These are phyloP conservation scores for Mycetomoellerius zeteki DNA, from an alignment of 1,140 invertebrate species.

Conservation along the genomic window DNA sequence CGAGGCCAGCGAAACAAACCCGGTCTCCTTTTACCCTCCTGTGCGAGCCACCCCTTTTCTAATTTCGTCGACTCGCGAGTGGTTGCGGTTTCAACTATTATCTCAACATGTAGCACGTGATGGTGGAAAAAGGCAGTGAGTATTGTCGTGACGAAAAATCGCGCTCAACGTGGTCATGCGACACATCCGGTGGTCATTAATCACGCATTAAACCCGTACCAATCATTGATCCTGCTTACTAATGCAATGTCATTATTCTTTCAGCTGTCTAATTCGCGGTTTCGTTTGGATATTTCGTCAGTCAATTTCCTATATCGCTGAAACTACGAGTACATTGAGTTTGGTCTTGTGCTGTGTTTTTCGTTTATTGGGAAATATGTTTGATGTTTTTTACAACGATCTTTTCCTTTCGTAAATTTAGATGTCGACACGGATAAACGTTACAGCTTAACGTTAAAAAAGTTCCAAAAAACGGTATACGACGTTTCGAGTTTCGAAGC, in stretches of 20 bases:
- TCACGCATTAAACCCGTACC: constrained; percentile 63
- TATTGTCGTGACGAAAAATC: constrained; percentile 67
- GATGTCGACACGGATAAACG: neutral
- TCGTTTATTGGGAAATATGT: neutral
- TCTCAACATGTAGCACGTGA: neutral
- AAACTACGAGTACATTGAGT: neutral
- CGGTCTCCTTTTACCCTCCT: neutral
- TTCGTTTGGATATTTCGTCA: constrained; percentile 8
- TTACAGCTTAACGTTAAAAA: neutral
- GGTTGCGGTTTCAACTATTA: constrained; percentile 64
- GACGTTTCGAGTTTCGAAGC: neutral
- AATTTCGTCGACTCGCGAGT: constrained; percentile 52
- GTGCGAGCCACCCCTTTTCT: neutral
- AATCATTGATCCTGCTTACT: constrained; percentile 32
- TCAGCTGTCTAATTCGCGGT: constrained; percentile 73
- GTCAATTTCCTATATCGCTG: neutral
- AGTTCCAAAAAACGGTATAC: neutral
- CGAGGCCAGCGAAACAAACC: constrained; percentile 13
- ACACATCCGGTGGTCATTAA: constrained; percentile 65
- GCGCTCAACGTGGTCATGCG: constrained; percentile 61
- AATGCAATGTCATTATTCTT: constrained; percentile 45
- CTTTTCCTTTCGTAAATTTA: neutral
- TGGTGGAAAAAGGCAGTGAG: constrained; percentile 38
- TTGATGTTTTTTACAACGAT: neutral
- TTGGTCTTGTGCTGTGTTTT: neutral